A percentile compares a stretch with the other conserved stretches of the same genome.
Conservation (phyloP, 2,888 invertebrate species). For the Ophion ventricosus region DNA sequence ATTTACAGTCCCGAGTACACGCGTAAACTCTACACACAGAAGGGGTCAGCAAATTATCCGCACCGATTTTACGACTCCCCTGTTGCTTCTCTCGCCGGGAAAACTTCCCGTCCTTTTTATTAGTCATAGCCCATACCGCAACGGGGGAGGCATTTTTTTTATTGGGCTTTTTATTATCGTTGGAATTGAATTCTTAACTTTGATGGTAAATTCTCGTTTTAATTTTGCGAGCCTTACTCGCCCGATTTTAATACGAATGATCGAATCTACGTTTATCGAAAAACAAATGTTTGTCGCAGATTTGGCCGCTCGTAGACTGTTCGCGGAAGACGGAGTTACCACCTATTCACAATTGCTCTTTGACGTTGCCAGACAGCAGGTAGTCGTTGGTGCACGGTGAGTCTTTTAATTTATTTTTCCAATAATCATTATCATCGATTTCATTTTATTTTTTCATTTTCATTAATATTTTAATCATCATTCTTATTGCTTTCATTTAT, state of each 20-base stretch:
- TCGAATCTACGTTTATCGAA: background rate
- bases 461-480: background rate
- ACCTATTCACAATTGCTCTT: constrained; percentile 93
- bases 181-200: constrained; percentile 5
- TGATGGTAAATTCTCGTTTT: background rate
- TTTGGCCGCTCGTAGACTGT: constrained; percentile 85
- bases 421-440: background rate
- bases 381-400: constrained; percentile 95
- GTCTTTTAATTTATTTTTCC: constrained; percentile 74
- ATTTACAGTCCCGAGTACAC: constrained; percentile 40
- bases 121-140: background rate
- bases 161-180: constrained; percentile 13
- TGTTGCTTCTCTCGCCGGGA: constrained; percentile 13
- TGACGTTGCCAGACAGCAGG: constrained; percentile 93
- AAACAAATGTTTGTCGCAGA: constrained; percentile 85
- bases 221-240: background rate
- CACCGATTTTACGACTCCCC: constrained; percentile 27
- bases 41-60: constrained; percentile 11
- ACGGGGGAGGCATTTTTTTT: constrained; percentile 12
- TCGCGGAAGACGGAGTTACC: constrained; percentile 89
- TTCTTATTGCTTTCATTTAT: background rate
- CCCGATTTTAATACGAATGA: constrained; percentile 12
- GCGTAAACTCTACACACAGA: constrained; percentile 2
- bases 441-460: background rate
- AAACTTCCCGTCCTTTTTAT: constrained; percentile 15